Base-by-base conservation (phyloP, 2,113 vertebrate genomes). In the Chinchilla lanigera region DNA sequence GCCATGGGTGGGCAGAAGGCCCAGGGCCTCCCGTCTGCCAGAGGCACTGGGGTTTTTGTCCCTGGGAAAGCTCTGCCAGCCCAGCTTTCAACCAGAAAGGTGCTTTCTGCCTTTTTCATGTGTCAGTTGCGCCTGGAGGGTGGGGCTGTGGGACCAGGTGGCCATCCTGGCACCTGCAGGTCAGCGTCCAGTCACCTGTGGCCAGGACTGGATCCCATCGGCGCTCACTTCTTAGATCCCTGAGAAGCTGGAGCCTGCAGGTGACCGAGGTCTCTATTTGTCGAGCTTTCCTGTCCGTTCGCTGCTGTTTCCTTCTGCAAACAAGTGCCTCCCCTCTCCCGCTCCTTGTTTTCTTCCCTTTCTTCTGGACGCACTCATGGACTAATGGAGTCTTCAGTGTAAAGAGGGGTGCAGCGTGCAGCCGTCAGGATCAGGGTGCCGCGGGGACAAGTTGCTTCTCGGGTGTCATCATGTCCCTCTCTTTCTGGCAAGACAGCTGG, bases 201-300 rank as follows among this genome's bases (percentile, higher is more conserved):
- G 7, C 73, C 1, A 1, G 35, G 56, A 26, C 24, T n/a, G 4
- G 56, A 10, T 7, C 38, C 26, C 50, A 16, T 0, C 3, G 35
- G 13, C 28, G 35, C 12, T 52, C 30, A 7, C 28, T 9, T 8
- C 52, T 35, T 24, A 7, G 5, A 12, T 69, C 50, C 12, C 24
- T 44, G 30, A 33, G 5, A 1, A 56, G 7, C 22, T 28, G 8
- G n/a, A n/a, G 52, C 24, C 69, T 22, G 5, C 67, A 58, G 38
- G 30, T 2, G 12, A 4, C 50, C 16, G 54, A 61, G 20, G 47
- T n/a, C 56, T 9, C 1, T 14, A 1, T 47, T 44, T 41, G 30
- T 20, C 24, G 6, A 5, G 14, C 17, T 41, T 3, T 77, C 56
- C 30, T 7, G 7, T 13, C 33, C 19, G 2, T 33, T 33, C 33